These are phyloP conservation scores for Drosophila dunni DNA, from an alignment of 1,140 invertebrate genomes.

Conservation along the genomic window DNA sequence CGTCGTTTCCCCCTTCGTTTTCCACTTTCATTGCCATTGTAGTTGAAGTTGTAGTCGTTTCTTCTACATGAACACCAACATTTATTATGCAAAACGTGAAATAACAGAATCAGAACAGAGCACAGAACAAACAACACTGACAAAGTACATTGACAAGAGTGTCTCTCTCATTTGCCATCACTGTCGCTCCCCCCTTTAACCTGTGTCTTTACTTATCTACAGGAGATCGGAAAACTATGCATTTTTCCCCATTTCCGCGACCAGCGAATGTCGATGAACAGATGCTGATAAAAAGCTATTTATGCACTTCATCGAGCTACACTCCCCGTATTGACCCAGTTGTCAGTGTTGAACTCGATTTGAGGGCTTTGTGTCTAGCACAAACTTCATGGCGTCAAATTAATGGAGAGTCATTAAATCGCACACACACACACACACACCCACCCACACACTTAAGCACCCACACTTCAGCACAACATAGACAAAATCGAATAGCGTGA, in stretches of 20 bases:
- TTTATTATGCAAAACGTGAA: constrained; percentile 78
- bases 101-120: constrained; percentile 53
- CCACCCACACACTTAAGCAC: constrained; percentile 3
- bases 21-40: constrained; percentile 54
- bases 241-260: constrained; percentile 72
- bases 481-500: constrained; percentile 48
- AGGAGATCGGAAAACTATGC: constrained; percentile 33
- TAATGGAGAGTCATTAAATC: constrained; percentile 69
- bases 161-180: background rate
- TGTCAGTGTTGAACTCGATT: constrained; percentile 35
- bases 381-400: constrained; percentile 52
- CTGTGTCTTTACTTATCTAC: constrained; percentile 61
- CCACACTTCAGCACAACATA: constrained; percentile 8
- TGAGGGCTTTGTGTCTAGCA: constrained; percentile 9
- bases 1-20: background rate
- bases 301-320: constrained; percentile 52
- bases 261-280: constrained; percentile 67
- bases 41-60: constrained; percentile 37
- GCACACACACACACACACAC: constrained; percentile 35
- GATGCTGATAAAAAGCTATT: constrained; percentile 67
- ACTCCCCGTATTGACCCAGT: constrained; percentile 20
- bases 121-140: constrained; percentile 52
- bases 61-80: constrained; percentile 58
- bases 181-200: background rate
- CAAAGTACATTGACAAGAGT: constrained; percentile 9